Conservation (phyloP, 2,888 invertebrate species). For the Dryobotodes eremita region DNA sequence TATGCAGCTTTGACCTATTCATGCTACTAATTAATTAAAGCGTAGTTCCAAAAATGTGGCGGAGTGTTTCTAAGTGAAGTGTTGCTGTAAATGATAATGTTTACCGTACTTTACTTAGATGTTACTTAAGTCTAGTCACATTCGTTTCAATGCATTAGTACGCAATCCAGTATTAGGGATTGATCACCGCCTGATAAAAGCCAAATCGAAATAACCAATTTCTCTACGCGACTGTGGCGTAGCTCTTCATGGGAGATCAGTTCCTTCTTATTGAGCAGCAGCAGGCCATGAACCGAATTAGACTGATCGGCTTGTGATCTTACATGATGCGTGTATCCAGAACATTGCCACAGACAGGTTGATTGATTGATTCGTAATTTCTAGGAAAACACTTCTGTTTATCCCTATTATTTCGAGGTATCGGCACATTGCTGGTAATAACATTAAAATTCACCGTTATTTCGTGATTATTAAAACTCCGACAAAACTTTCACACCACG, state of each 20-base stretch:
- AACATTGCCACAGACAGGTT: too few species aligned
- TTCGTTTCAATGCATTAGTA: background rate
- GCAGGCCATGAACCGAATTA: background rate
- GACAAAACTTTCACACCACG: conserved; percentile 27
- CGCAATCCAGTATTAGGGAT: background rate
- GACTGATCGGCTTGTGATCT: background rate
- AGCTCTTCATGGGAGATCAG: background rate
- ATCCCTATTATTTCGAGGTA: background rate
- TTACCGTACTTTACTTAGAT: background rate
- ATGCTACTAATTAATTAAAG: conserved; percentile 30
- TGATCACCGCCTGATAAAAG: background rate
- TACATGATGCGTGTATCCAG: too few species aligned
- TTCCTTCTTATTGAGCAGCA: background rate
- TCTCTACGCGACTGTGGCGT: background rate
- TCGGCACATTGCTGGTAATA: background rate
- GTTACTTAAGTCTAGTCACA: background rate
- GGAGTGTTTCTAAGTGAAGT: background rate
- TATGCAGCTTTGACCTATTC: conserved; percentile 18
- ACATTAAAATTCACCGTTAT: conserved; percentile 11
- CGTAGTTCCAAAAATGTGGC: conserved; percentile 7
- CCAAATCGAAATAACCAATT: background rate
- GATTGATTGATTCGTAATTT: too few species aligned
- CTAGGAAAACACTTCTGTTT: background rate
- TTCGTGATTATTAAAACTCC: conserved; percentile 12
- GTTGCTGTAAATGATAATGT: background rate